Evolutionary conservation across 2,113 vertebrate species (phyloP), one percentile per base, ranked within the genome.

Genomic region (Microcebus ravelobensis): DNA sequence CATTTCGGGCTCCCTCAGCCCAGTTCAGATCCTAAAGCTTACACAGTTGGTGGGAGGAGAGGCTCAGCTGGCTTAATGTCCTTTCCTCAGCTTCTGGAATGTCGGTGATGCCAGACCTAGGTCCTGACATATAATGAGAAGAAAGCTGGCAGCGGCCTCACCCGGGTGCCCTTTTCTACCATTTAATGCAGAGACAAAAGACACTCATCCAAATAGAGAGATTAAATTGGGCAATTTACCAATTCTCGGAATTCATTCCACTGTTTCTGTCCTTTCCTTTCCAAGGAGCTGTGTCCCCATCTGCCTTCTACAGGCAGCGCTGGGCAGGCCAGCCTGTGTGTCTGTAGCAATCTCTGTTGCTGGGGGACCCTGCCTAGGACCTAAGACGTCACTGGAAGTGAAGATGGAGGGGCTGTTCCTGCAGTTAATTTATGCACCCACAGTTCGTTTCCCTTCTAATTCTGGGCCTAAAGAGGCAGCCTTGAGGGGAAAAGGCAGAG

Each of bases 361-460:
- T 36, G 73, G 34, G 34, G 29, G 23, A 42, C 39, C 9, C 55
- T 93, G 73, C 20, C 67, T 9, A 77, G 55, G 9, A 85, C 48
- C 18, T 57, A 18, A 23, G 18, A 52, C 91, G 74, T 23, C 13
- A 34, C 45, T 36, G 39, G 10, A 90, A 90, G 45, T 39, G 39
- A 88, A 90, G 50, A 42, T 61, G 23, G 15, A 63, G 14, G 14
- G 29, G 57, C 29, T 93, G 15, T 86, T 80, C 92, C 31, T 84
- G 79, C 10, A 67, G 48, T 87, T 74, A 73, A 63, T 52, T 29
- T 68, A 77, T 57, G 1, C 45, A 71, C 3, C 42, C 45, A 9
- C 10, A 52, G 23, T 96, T 96, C 36, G 39, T 79, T 95, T 88
- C 45, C 48, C 29, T 93, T 91, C 50, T 73, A 39, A n/a, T 96